A percentile compares a stretch with the other conserved stretches of the same genome.
These are phyloP conservation scores for Calcarius lapponicus DNA, from an alignment of 2,797 vertebrate genomes.

Conservation along the genomic window DNA sequence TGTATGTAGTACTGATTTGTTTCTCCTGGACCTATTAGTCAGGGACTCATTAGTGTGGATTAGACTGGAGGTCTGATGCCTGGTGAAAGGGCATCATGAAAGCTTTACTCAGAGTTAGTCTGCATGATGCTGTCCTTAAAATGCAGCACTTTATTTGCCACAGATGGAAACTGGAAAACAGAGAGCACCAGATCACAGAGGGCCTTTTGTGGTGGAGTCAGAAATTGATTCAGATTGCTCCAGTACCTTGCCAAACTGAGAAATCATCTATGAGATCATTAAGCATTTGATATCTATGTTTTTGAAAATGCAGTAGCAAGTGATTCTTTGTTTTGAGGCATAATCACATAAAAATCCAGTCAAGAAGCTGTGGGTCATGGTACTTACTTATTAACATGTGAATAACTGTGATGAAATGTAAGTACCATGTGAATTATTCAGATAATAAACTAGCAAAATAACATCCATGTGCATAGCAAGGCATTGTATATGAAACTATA, in stretches of 20 bases:
- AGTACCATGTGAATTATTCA: background rate
- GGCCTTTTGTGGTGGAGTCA: background rate
- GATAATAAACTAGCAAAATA: background rate
- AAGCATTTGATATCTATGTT: background rate
- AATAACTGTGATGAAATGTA: background rate
- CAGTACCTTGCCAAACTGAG: background rate
- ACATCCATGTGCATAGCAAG: background rate
- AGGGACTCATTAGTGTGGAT: background rate
- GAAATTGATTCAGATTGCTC: background rate
- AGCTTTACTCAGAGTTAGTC: slow-evolving; percentile 1
- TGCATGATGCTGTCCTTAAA: background rate
- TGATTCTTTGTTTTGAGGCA: background rate
- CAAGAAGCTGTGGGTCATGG: background rate
- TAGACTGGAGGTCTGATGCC: background rate
- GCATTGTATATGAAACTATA: background rate
- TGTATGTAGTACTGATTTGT: background rate
- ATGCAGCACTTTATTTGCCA: background rate
- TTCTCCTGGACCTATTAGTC: background rate
- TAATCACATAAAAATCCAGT: background rate
- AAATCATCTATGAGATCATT: background rate
- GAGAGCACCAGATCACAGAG: background rate
- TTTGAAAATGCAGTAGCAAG: background rate
- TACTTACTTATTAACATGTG: background rate
- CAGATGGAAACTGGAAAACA: background rate
- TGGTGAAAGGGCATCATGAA: background rate